Conservation (phyloP, 2,888 invertebrate species). For the Sarcophaga subvicina region DNA sequence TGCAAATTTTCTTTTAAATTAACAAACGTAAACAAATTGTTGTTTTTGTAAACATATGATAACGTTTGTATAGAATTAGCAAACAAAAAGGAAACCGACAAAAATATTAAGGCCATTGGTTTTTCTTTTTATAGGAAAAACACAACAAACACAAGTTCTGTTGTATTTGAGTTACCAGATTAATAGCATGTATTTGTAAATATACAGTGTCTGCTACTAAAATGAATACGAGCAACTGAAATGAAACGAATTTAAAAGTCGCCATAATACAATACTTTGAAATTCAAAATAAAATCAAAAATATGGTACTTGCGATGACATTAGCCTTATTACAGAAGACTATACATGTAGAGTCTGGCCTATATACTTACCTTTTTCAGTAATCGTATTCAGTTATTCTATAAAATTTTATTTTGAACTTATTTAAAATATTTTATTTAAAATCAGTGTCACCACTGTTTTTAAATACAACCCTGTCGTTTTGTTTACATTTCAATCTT, state of each 20-base stretch:
- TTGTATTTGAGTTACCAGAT: background rate
- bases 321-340: no score
- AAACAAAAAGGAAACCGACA: constrained; percentile 8
- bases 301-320: no score
- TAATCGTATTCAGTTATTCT: no score
- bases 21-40: constrained; percentile 53
- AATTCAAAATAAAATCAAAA: no score
- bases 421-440: background rate
- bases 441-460: background rate
- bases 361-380: no score
- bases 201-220: no score
- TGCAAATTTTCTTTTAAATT: constrained; percentile 16
- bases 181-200: background rate
- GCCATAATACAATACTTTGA: no score
- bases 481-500: background rate
- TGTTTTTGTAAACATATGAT: background rate
- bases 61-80: constrained; percentile 45
- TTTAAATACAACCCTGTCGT: background rate
- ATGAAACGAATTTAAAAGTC: no score
- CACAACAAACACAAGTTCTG: background rate
- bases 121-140: background rate
- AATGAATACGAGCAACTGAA: no score
- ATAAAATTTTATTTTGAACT: background rate
- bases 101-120: background rate
- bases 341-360: no score